Percentiles rank a stretch among this genome's conserved stretches.
Evolutionary conservation across 2,888 invertebrate genomes (phyloP).

Genomic region (Nephrotoma flavescens): DNA sequence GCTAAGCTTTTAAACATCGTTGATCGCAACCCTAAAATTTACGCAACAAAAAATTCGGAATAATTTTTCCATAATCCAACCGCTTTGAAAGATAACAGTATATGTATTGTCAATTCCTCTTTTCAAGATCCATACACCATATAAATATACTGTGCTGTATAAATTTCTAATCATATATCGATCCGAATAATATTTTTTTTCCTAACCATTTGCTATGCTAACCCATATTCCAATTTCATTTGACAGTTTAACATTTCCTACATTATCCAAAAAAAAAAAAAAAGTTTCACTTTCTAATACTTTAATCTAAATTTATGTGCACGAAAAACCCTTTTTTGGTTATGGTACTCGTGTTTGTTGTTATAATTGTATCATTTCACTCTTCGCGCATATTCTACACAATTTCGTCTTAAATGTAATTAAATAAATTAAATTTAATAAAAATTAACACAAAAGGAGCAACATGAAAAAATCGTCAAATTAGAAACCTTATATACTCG

Average conservation of each 20-base stretch:
- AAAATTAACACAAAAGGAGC: background rate
- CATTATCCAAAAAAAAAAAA: background rate
- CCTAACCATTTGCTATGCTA: background rate
- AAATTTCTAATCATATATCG: background rate
- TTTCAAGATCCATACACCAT: background rate
- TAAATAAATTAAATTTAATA: background rate
- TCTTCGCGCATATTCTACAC: background rate
- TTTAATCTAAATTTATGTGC: background rate
- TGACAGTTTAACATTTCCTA: background rate
- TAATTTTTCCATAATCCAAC: background rate
- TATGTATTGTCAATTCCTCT: background rate
- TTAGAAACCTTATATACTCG: background rate
- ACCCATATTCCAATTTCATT: background rate
- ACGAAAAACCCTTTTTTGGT: background rate
- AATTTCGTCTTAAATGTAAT: background rate
- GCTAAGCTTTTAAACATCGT: background rate
- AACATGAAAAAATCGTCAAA: background rate
- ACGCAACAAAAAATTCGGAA: background rate
- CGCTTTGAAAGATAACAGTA: background rate
- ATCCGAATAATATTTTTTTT: background rate
- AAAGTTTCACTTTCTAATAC: background rate
- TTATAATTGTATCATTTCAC: background rate
- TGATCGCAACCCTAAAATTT: background rate
- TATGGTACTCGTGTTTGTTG: background rate
- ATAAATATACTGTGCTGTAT: background rate